Evolutionary conservation across 1,140 invertebrate species (phyloP).

Genomic region (Hypothenemus hampei): DNA sequence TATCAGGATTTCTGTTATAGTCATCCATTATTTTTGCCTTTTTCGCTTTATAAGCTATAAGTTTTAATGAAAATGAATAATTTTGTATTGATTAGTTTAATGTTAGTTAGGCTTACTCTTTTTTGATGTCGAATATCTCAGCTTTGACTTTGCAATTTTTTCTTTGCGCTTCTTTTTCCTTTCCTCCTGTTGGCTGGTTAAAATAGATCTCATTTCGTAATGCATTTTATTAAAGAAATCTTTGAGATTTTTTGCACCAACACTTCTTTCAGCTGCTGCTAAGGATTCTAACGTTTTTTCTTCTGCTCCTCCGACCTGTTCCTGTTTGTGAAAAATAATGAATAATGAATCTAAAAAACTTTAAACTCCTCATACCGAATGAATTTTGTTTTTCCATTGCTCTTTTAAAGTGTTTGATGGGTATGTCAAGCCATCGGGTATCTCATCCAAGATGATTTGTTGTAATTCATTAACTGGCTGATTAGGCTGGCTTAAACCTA

Average conservation of each 20-base stretch:
- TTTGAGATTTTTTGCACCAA: slow-evolving; percentile 19
- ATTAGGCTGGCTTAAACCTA: slow-evolving; percentile 20
- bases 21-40: too few relatives aligned
- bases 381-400: too few relatives aligned
- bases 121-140: not conserved
- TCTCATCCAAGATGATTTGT: slow-evolving; percentile 16
- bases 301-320: not conserved
- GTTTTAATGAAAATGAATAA: too few relatives aligned
- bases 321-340: not conserved
- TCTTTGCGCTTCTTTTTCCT: slow-evolving; percentile 6
- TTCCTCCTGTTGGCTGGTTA: slow-evolving; percentile 4
- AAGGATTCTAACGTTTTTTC: slow-evolving; percentile 5
- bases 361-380: too few relatives aligned
- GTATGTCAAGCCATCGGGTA: not conserved
- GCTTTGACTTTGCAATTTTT: not conserved
- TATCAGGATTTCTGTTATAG: too few relatives aligned
- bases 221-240: slow-evolving; percentile 24
- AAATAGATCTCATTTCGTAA: slow-evolving; percentile 13
- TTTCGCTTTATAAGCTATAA: too few relatives aligned
- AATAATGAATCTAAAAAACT: not conserved
- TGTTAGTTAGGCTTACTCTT: too few relatives aligned
- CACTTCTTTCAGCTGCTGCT: slow-evolving; percentile 2
- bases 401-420: not conserved
- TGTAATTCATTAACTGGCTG: slow-evolving; percentile 7
- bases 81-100: too few relatives aligned